These are phyloP conservation scores for Psylliodes chrysocephalus DNA, from an alignment of 2,888 invertebrate species.

Conservation along the genomic window DNA sequence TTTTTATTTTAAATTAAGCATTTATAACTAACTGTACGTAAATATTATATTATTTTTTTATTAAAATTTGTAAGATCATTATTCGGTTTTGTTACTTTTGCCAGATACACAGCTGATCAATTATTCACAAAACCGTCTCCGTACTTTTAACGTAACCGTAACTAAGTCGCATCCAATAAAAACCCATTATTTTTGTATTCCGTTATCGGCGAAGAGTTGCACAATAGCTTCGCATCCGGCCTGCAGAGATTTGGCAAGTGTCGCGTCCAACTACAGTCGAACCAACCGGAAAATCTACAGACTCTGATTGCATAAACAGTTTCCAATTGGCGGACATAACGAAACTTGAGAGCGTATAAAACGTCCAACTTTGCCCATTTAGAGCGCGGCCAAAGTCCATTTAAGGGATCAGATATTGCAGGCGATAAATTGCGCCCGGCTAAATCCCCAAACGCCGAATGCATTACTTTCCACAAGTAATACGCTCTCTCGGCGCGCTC, in stretches of 20 bases:
- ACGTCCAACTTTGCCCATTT: slow-evolving; percentile 52
- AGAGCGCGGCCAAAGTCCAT: slow-evolving; percentile 52
- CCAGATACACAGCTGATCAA: no score
- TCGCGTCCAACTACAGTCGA: slow-evolving; percentile 39
- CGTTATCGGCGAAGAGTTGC: slow-evolving; percentile 10
- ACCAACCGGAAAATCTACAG: slow-evolving; percentile 53
- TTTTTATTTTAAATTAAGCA: no score
- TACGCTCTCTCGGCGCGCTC: slow-evolving; percentile 33
- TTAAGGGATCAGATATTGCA: slow-evolving; percentile 51
- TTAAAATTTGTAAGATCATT: no score
- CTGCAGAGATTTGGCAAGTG: slow-evolving; percentile 40
- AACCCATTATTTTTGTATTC: background rate
- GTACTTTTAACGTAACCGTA: no score
- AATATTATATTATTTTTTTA: no score
- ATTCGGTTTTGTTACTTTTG: no score
- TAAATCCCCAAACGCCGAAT: slow-evolving; percentile 45
- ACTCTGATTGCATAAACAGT: slow-evolving; percentile 55
- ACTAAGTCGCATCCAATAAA: background rate
- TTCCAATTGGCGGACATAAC: slow-evolving; percentile 54
- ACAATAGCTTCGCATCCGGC: slow-evolving; percentile 17
- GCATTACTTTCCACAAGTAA: slow-evolving; percentile 49
- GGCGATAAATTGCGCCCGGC: slow-evolving; percentile 46
- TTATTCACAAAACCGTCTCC: no score
- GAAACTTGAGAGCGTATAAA: slow-evolving; percentile 52
- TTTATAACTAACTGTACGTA: no score